Base-by-base conservation (phyloP, 2,113 vertebrate genomes). In the Willisornis vidua region DNA sequence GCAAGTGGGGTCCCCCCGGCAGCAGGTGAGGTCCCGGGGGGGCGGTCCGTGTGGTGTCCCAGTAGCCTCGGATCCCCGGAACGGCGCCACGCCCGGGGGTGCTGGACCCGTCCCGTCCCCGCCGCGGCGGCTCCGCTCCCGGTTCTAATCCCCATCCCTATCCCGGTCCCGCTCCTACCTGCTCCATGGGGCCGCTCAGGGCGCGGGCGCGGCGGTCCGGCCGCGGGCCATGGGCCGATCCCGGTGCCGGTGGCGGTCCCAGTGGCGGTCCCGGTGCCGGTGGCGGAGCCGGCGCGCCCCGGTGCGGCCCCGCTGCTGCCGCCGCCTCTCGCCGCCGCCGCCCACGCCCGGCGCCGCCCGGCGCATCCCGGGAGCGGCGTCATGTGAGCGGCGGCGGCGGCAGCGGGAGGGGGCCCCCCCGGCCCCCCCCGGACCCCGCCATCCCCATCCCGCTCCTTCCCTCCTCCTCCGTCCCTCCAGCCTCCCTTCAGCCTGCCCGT, bases 181-280 rank as follows among this genome's bases (percentile, higher is more conserved):
- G 96, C 94, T 97, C 97, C 97, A 97, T 97, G 95, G 90, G 85
- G 45, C 84, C 45, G 72, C 45, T 66, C 61, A 76, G 61, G 52
- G 89, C 68, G 25, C 73, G 67, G 74, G n/a, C 7, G n/a, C 88
- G 93, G 95, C 6, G 92, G 52, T 10, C 37, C 73, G 81, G 55
- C 48, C 68, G 51, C 72, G 75, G 84, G 75, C 76, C 86, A 80
- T 80, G 84, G 58, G 77, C 55, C 66, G 46, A 57, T 41, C 8
- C 11, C 68, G 49, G 24, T 51, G 49, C 13, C 49, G 24, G 24
- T 51, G 49, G 48, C 48, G 20, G 48, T 49, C 12, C 25, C 51
- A 25, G 24, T 51, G 49, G 48, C 48, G 20, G 48, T 49, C 22
- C 25, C 51, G 51, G 51, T 52, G 24, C 49, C 54, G 54, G 54